These are phyloP conservation scores for Steinernema carpocapsae DNA, from an alignment of 2,888 invertebrate species.

Conservation along the genomic window DNA sequence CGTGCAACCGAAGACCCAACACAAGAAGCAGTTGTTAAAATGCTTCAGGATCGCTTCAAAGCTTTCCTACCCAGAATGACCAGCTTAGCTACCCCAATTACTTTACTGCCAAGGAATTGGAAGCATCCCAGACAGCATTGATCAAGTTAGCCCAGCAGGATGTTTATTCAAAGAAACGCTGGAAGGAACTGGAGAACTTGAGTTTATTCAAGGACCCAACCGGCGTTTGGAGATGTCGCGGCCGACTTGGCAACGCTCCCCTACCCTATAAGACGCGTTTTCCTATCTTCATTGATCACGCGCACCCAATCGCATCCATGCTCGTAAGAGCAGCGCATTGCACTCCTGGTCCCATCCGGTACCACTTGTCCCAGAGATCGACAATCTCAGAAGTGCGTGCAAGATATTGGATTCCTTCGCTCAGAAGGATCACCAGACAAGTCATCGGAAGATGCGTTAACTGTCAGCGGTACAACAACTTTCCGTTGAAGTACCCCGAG, in stretches of 20 bases:
- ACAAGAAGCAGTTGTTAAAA: no score
- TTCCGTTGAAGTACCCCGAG: neutral
- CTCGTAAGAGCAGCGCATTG: neutral
- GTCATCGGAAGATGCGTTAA: neutral
- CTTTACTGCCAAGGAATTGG: no score
- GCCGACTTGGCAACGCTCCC: neutral
- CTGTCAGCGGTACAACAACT: slow-evolving; percentile 1
- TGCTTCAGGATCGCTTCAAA: no score
- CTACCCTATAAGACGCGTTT: neutral
- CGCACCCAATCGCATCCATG: neutral
- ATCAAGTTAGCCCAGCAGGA: no score
- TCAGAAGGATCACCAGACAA: neutral
- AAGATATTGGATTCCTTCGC: neutral
- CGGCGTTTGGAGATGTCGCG: neutral
- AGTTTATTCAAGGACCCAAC: neutral
- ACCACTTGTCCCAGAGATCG: neutral
- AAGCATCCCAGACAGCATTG: no score
- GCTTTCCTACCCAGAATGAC: no score
- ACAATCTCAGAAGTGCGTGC: neutral
- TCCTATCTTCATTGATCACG: neutral
- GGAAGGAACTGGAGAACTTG: no score
- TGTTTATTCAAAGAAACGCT: no score
- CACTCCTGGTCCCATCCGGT: no score
- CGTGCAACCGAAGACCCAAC: neutral
- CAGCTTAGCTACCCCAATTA: no score